Evolutionary conservation across 2,888 invertebrate species (phyloP).

Genomic region (Philaethria dido): DNA sequence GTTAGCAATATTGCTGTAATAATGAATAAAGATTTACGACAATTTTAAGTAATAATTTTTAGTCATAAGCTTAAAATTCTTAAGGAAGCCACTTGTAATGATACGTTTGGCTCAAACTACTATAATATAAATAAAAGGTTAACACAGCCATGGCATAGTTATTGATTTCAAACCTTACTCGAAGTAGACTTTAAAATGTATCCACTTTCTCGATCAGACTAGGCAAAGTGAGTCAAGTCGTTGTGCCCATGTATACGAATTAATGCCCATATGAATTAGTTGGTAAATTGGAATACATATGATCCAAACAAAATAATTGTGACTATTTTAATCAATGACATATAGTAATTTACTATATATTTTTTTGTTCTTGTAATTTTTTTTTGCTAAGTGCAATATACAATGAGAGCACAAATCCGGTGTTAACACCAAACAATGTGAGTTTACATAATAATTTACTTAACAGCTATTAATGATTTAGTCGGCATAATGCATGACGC

Average conservation of each 20-base stretch:
- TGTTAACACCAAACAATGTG: slow-evolving; percentile 33
- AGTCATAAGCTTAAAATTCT: neutral
- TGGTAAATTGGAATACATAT: no score
- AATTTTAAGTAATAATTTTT: neutral
- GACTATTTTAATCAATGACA: no score
- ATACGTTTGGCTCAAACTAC: no score
- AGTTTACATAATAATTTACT: slow-evolving; percentile 39
- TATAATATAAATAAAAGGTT: neutral
- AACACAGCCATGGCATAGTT: no score
- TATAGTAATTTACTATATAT: neutral
- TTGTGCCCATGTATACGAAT: no score
- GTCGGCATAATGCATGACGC: slow-evolving; percentile 40
- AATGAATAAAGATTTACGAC: neutral
- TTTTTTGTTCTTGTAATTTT: neutral
- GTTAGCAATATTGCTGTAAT: neutral
- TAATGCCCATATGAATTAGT: no score
- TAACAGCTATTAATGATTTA: slow-evolving; percentile 42
- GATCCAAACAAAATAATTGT: no score
- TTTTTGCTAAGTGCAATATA: slow-evolving; percentile 19
- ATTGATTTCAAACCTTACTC: no score
- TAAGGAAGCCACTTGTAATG: neutral
- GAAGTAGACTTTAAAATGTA: no score
- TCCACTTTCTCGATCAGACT: no score
- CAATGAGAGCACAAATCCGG: slow-evolving; percentile 31
- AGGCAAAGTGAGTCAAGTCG: no score